Base-by-base conservation (phyloP, 2,888 invertebrate genomes). In the Anticlea derivata region DNA sequence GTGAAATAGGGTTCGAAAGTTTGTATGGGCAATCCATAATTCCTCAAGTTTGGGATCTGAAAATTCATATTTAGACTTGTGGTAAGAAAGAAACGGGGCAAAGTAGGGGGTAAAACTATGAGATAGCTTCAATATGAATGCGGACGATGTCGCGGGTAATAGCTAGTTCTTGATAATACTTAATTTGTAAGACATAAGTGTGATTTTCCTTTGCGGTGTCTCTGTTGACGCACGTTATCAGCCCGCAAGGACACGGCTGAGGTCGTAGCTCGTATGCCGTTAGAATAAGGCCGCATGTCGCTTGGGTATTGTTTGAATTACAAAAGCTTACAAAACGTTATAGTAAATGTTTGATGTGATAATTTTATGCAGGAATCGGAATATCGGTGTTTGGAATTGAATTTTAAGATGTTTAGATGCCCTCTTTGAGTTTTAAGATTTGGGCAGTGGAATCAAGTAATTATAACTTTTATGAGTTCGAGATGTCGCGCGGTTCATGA, bases 151-250 rank as follows among this genome's bases (percentile, higher is more conserved):
- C n/a, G n/a, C n/a, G n/a, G n/a, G n/a, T n/a, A n/a, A n/a, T n/a
- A n/a, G n/a, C n/a, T n/a, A 39, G 7, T 10, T 4, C n/a, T 8
- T 6, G 4, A 7, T 37, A 5, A 24, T 8, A 10, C 44, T 34
- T 44, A 34, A 8, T 1, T 1, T 8, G 5, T 7, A 35, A 7
- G 7, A 10, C 35, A 35, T 29, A 41, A 7, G 41, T 30, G 41
- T 8, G 4, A 43, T 49, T 22, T 37, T 45, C 30, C 31, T 10
- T 29, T 45, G 22, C 11, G n/a, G 1, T 5, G 1, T 10, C 10
- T 22, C 17, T 20, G 26, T 49, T 30, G 37, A 30, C 40, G 22
- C 30, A 29, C 10, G 30, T 50, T 50, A 43, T 38, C 47, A 26
- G 26, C 5, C 0, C 6, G 17, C 50, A 50, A 50, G 43, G 50